Conservation (phyloP, 2,888 invertebrate species). For the Phengaris alcon region DNA sequence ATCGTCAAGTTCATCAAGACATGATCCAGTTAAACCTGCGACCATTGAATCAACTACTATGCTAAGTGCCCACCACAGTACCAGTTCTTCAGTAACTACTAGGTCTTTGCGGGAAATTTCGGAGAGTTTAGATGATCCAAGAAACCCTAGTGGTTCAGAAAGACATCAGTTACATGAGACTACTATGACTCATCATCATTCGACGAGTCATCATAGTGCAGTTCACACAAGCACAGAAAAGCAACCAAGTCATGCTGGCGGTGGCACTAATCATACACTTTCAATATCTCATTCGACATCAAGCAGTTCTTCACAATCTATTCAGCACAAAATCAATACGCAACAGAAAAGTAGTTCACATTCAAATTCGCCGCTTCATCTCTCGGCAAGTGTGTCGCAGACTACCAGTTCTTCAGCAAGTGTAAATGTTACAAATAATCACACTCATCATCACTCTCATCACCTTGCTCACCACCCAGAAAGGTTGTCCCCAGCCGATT, state of each 20-base stretch:
- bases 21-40: slow-evolving; percentile 72
- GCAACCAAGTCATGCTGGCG: slow-evolving; percentile 75
- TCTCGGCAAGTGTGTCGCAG: slow-evolving; percentile 78
- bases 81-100: slow-evolving; percentile 85
- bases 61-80: slow-evolving; percentile 85
- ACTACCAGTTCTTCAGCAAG: slow-evolving; percentile 75
- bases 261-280: slow-evolving; percentile 78
- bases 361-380: slow-evolving; percentile 74
- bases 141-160: slow-evolving; percentile 74
- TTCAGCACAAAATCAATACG: slow-evolving; percentile 80
- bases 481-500: slow-evolving; percentile 81
- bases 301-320: slow-evolving; percentile 83
- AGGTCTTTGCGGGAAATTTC: slow-evolving; percentile 81
- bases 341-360: slow-evolving; percentile 71
- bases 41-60: slow-evolving; percentile 84
- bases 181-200: slow-evolving; percentile 83
- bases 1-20: slow-evolving; percentile 66
- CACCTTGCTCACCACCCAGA: slow-evolving; percentile 83
- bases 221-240: slow-evolving; percentile 83
- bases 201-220: slow-evolving; percentile 82
- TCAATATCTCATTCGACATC: slow-evolving; percentile 85
- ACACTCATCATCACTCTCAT: slow-evolving; percentile 84
- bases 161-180: slow-evolving; percentile 83
- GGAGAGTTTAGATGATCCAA: slow-evolving; percentile 71
- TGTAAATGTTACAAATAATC: slow-evolving; percentile 77